A percentile compares a stretch with the other conserved stretches of the same genome.
These are phyloP conservation scores for Rafetus swinhoei DNA, from an alignment of 2,113 vertebrate genomes.

Conservation along the genomic window DNA sequence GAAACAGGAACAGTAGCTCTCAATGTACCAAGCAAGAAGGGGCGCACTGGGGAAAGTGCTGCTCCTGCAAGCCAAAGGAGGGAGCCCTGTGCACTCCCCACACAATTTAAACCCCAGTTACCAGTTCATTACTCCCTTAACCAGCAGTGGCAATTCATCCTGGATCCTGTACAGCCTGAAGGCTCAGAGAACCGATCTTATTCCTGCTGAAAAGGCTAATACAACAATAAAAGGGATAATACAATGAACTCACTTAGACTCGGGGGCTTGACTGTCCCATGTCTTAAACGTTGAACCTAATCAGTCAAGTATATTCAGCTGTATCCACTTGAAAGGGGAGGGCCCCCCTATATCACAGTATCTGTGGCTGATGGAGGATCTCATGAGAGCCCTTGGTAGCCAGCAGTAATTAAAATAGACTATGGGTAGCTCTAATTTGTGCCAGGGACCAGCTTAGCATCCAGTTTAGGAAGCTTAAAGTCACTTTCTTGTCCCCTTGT, in stretches of 20 bases:
- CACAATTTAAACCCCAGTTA: constrained; percentile 35
- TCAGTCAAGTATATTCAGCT: background rate
- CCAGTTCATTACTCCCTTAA: background rate
- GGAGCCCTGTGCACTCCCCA: background rate
- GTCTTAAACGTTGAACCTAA: background rate
- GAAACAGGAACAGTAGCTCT: background rate
- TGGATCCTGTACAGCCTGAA: constrained; percentile 28
- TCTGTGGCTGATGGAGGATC: constrained; percentile 1
- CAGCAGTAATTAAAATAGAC: background rate
- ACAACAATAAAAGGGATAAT: background rate
- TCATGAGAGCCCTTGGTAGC: background rate
- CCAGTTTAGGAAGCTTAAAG: constrained; percentile 7
- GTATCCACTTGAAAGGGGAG: background rate
- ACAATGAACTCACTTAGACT: background rate
- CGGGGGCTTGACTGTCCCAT: background rate
- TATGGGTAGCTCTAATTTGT: constrained; percentile 1
- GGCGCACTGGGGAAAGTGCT: background rate
- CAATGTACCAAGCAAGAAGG: background rate
- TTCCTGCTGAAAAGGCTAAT: background rate
- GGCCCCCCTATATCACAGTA: constrained; percentile 4
- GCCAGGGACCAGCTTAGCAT: background rate
- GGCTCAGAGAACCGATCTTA: background rate
- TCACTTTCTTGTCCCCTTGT: background rate
- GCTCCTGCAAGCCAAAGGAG: background rate
- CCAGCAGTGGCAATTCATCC: constrained; percentile 44